Evolutionary conservation across 2,113 vertebrate genomes (phyloP).

Genomic region (Eleginops maclovinus): DNA sequence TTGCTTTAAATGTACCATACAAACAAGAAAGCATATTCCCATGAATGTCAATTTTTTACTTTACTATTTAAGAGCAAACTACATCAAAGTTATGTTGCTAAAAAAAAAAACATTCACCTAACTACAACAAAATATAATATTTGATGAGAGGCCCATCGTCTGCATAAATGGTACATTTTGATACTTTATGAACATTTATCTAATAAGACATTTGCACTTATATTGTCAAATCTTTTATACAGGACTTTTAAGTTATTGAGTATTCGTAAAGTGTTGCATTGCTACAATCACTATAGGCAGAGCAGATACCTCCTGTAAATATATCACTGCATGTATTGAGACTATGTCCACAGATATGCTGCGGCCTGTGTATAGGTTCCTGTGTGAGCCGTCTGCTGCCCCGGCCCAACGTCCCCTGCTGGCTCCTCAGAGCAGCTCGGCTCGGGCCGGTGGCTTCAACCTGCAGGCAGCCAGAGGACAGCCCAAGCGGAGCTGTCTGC

Average conservation of each 20-base stretch:
- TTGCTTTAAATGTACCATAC: not conserved
- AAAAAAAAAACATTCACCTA: no score
- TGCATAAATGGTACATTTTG: not conserved
- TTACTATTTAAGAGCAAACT: not conserved
- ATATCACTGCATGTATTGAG: constrained; percentile 1
- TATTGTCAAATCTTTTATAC: not conserved
- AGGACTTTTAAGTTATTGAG: not conserved
- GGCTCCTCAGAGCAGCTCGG: constrained; percentile 73
- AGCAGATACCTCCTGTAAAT: not conserved
- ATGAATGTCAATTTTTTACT: not conserved
- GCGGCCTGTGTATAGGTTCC: constrained; percentile 42
- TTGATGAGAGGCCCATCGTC: not conserved
- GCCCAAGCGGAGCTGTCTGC: constrained; percentile 78
- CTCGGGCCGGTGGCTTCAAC: constrained; percentile 79
- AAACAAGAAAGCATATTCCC: not conserved
- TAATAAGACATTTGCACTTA: not conserved
- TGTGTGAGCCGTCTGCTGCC: constrained; percentile 58
- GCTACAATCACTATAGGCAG: not conserved
- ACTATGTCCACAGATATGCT: constrained; percentile 38
- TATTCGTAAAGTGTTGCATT: not conserved
- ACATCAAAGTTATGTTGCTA: no score
- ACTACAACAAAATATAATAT: not conserved
- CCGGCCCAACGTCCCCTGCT: constrained; percentile 63
- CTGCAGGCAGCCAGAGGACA: constrained; percentile 79
- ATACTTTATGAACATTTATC: not conserved